These are phyloP conservation scores for Parotia lawesii DNA, from an alignment of 2,113 vertebrate genomes.

Conservation along the genomic window DNA sequence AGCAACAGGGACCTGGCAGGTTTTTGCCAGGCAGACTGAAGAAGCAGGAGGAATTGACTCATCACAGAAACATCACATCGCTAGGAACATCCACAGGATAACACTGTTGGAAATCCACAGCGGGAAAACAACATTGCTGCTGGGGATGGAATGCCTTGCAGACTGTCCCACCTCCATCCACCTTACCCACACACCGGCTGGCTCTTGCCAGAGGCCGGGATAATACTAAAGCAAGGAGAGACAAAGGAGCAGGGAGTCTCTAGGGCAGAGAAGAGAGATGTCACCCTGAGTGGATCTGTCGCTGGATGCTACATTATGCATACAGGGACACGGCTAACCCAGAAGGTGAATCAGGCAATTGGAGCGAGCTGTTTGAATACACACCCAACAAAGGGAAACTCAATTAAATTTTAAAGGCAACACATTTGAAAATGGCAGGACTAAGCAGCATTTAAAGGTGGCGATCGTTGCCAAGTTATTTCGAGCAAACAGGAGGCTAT, in stretches of 20 bases:
- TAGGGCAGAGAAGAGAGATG: not conserved
- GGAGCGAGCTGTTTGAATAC: not conserved
- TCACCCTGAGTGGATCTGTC: not conserved
- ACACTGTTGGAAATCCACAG: not conserved
- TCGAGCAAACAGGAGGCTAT: not conserved
- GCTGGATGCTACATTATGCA: not conserved
- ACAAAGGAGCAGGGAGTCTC: not conserved
- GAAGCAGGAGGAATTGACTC: not conserved
- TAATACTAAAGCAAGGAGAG: not conserved
- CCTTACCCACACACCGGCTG: not conserved
- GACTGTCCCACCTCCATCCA: not conserved
- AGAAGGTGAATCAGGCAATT: not conserved
- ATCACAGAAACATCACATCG: not conserved
- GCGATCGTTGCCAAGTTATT: not conserved
- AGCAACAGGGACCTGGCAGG: not conserved
- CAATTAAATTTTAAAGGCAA: conserved; percentile 22
- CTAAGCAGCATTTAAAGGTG: not conserved
- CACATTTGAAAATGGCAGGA: not conserved
- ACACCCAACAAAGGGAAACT: not conserved
- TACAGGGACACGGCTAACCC: not conserved
- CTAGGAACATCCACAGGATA: not conserved
- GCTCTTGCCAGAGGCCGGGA: not conserved
- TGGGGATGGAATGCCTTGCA: not conserved
- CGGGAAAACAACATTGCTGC: not conserved
- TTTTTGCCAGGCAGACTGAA: not conserved